A percentile compares a stretch with the other conserved stretches of the same genome.
These are phyloP conservation scores for Notocelia uddmanniana DNA, from an alignment of 2,888 invertebrate genomes.

Conservation along the genomic window DNA sequence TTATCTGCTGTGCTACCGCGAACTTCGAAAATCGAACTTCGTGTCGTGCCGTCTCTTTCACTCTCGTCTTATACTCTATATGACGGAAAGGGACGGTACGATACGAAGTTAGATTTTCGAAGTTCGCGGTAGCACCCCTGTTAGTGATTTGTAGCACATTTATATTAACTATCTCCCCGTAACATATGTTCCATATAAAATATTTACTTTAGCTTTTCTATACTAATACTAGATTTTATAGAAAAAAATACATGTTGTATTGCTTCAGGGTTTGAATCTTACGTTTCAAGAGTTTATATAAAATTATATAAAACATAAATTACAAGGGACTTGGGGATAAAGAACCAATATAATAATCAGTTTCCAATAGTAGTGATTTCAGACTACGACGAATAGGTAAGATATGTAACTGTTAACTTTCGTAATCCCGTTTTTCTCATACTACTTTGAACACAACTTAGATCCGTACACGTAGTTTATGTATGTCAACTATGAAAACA, in stretches of 20 bases:
- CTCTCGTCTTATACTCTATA: too few species aligned
- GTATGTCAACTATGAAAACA: conserved; percentile 14
- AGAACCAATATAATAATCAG: conserved; percentile 32
- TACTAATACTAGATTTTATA: conserved; percentile 42
- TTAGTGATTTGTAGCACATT: conserved; percentile 51
- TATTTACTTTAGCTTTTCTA: conserved; percentile 34
- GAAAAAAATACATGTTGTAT: conserved; percentile 42
- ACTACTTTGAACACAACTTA: conserved; percentile 18
- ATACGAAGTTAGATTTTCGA: too few species aligned
- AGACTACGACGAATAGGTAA: conserved; percentile 32
- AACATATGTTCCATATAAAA: conserved; percentile 47
- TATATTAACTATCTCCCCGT: conserved; percentile 48
- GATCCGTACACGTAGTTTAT: conserved; percentile 12
- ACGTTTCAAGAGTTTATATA: conserved; percentile 28
- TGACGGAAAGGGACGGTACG: too few species aligned
- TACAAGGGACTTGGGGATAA: conserved; percentile 42
- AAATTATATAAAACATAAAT: conserved; percentile 43
- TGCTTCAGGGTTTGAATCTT: conserved; percentile 35
- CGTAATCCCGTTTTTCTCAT: conserved; percentile 16
- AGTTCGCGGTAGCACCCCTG: too few species aligned
- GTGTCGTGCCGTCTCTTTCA: too few species aligned
- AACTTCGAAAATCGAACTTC: too few species aligned
- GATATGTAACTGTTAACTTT: conserved; percentile 34
- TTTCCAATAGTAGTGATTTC: conserved; percentile 31
- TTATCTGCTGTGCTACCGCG: too few species aligned